phyloP scores from a whole-genome alignment of 2,113 vertebrate genomes.

The Cromileptes altivelis region DNA sequence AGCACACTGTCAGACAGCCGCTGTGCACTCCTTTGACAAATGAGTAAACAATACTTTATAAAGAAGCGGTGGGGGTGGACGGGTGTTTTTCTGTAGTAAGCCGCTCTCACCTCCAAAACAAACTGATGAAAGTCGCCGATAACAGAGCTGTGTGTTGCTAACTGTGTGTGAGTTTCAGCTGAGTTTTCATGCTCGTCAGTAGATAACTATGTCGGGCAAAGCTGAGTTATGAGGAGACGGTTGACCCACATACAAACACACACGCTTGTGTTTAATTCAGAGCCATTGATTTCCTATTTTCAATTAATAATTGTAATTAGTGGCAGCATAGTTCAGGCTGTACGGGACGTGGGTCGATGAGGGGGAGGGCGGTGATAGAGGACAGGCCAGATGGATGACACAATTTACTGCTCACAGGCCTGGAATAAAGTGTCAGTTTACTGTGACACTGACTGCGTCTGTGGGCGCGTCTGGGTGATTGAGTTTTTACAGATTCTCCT shows the following conservation, averaged over 20 bases:
- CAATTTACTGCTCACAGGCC: slow-evolving; percentile 53
- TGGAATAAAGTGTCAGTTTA: slow-evolving; percentile 38
- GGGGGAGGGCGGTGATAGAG: slow-evolving; percentile 51
- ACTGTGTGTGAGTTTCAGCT: not conserved
- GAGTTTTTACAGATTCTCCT: slow-evolving; percentile 26
- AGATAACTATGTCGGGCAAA: slow-evolving; percentile 32
- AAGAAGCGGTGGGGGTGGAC: not conserved
- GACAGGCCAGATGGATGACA: slow-evolving; percentile 87
- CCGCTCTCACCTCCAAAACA: slow-evolving; percentile 19
- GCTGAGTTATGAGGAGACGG: slow-evolving; percentile 62
- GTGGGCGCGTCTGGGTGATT: not conserved
- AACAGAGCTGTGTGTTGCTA: not conserved
- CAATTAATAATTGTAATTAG: slow-evolving; percentile 99
- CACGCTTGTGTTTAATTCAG: slow-evolving; percentile 88
- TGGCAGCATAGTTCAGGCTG: slow-evolving; percentile 89
- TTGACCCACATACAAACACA: slow-evolving; percentile 84
- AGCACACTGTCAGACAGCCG: slow-evolving; percentile 44
- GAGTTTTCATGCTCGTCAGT: not conserved
- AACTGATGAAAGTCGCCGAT: slow-evolving; percentile 13
- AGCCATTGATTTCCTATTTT: slow-evolving; percentile 96
- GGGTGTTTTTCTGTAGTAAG: not conserved
- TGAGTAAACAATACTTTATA: slow-evolving; percentile 47
- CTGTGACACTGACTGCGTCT: not conserved
- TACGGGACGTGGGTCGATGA: slow-evolving; percentile 88
- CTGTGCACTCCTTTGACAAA: slow-evolving; percentile 40